A percentile compares a stretch with the other conserved stretches of the same genome.
phyloP scores from a whole-genome alignment of 1,140 invertebrate genomes.

The Littorina saxatilis region DNA sequence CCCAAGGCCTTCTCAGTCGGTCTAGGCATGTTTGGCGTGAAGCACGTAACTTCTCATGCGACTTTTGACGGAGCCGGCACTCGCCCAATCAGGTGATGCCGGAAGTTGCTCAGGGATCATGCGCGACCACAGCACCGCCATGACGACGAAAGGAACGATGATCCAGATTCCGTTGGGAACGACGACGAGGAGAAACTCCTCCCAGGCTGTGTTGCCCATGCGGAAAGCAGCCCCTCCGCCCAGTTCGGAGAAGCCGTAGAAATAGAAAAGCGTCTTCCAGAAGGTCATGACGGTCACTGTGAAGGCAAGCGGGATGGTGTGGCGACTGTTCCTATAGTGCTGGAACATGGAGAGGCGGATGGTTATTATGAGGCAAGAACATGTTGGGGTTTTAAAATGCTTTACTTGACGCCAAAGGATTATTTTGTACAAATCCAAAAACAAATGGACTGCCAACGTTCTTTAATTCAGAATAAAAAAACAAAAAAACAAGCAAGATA shows the following conservation, averaged over 20 bases:
- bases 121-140: slow-evolving; percentile 53
- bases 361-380: too few species aligned
- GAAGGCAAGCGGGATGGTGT: slow-evolving; percentile 56
- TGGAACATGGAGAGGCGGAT: slow-evolving; percentile 9
- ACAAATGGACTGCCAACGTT: too few species aligned
- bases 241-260: slow-evolving; percentile 60
- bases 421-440: too few species aligned
- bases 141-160: slow-evolving; percentile 51
- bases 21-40: background rate
- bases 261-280: slow-evolving; percentile 68
- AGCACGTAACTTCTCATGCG: background rate
- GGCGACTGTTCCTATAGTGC: slow-evolving; percentile 51
- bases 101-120: slow-evolving; percentile 29
- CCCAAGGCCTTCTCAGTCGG: too few species aligned
- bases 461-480: too few species aligned
- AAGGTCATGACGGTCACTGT: slow-evolving; percentile 67
- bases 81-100: too few species aligned
- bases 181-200: slow-evolving; percentile 59
- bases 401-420: too few species aligned
- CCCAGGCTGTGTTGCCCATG: slow-evolving; percentile 43
- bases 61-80: background rate
- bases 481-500: too few species aligned
- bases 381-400: too few species aligned
- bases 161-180: slow-evolving; percentile 64
- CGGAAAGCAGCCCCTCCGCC: slow-evolving; percentile 55